Evolutionary conservation across 2,113 vertebrate species (phyloP), one percentile per base, ranked within the genome.

Genomic region (Thryonomys swinderianus): DNA sequence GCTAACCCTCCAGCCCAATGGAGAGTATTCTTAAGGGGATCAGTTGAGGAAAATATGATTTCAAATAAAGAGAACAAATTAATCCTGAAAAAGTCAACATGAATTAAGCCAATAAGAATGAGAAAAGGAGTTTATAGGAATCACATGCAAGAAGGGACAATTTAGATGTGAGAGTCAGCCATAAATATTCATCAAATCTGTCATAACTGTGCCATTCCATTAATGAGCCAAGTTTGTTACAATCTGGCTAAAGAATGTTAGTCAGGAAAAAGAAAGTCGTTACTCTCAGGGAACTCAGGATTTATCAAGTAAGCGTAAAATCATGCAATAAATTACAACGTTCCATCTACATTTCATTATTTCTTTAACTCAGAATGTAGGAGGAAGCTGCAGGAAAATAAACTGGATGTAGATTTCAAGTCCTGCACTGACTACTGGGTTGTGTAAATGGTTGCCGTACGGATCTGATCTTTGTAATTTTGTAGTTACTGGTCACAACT

Each of bases 271-370:
- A 93, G 32, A 81, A 80, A 80, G 16, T 27, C 18, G 4, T 59
- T 71, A 12, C 14, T 69, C 27, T 93, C 11, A 62, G 0, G 0
- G 5, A 62, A 16, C 21, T 94, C 62, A 17, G 1, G 27, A 13
- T 84, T 84, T 34, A 66, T 64, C 34, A 69, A 57, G 53, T 69
- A 53, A 86, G 0, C 5, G 66, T 62, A 13, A 83, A 74, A 51
- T 42, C 42, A 51, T 21, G 9, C 1, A 59, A 59, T 45, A 18
- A 16, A 42, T 81, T 40, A 32, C 7, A 84, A 66, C 0, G 0
- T 55, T 62, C 6, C 86, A 12, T 69, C 14, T 82, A n/a, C 67
- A 66, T 85, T 80, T 95, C 1, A 64, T 57, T 83, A 66, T 32
- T 79, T 32, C 0, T 88, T 1, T 37, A 45, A n/a, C 27, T 91